Base-by-base conservation (phyloP, 2,888 invertebrate species). In the Strigamia maritima region DNA sequence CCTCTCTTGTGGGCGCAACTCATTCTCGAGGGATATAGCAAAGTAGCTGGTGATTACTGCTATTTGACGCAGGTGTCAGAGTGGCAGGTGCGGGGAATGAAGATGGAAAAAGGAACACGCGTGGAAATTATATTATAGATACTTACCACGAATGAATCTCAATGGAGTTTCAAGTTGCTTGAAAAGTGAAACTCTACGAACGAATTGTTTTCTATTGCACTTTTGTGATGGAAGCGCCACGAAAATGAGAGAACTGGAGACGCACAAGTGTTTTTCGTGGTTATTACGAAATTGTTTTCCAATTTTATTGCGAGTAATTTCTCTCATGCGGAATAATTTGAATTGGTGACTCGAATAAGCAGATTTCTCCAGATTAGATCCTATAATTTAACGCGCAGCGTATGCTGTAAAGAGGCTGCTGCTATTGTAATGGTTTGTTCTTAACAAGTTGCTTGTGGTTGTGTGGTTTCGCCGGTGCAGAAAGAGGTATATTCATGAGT, bases 371-470 rank as follows among this genome's bases (percentile, higher is more conserved):
- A 70, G 26, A 26, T 70, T 70, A 70, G 28, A 70, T 14, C 70
- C 70, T 70, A 26, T 70, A 70, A 70, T 70, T 70, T 70, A 70
- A 28, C 16, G 26, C 26, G 28, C 28, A 28, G 28, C 24, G 26
- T 14, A 26, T 26, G 70, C 70, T 26, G 14, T 28, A 70, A 70
- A 28, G 70, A 70, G 70, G 26, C 26, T 70, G 26, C 26, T 70
- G 70, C 3, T 70, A 28, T 70, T 70, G 28, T 4, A 35, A 26
- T 14, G 70, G 26, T 28, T 70, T 28, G 70, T 70, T 16, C 70
- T 24, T 70, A 70, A 70, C 70, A 70, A 70, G 70, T 70, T 70
- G 70, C 70, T 70, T 70, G 70, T 28, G 70, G 70, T 70, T n/a
- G 70, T 28, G 70, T n/a, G 70, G 70, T 70, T 70, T 70, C 28